Base-by-base conservation (phyloP, 2,888 invertebrate genomes). In the Lordiphosa fenestrarum region DNA sequence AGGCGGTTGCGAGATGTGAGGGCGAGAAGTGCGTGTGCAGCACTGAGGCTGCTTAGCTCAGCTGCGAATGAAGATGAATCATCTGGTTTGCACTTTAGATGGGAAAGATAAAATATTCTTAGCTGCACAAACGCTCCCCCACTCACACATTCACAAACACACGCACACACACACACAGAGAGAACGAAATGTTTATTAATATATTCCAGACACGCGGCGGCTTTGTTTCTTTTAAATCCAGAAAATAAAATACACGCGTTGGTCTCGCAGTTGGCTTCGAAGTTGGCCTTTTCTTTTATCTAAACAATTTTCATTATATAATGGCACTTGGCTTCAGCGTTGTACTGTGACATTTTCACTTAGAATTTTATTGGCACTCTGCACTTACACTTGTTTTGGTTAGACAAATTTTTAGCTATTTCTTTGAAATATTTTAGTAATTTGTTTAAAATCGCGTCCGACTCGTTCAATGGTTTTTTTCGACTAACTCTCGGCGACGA, bases 321-420 rank as follows among this genome's bases (percentile, higher is more conserved):
- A 57, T 39, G 30, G 38, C 57, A 19, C 56, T 56, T 13, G 15
- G 21, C 15, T 23, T 44, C 33, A 38, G 25, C 33, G 33, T 21
- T 41, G 44, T 23, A 57, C 35, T 12, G 33, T 23, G 23, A 33
- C 56, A 57, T 38, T 35, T 9, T 12, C 12, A 12, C 40, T 21
- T 13, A 50, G 15, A 47, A 37, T 36, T 9, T 30, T 30, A 10
- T 30, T 30, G 30, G 38, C 40, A 41, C 39, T 33, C 37, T 55
- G 60, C 77, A 77, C 74, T 81, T 75, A 81, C 82, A 75, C 82
- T 75, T 77, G 74, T 70, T 76, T 65, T 71, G 69, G 9, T 30
- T 30, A 30, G 9, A 30, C 30, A 30, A 30, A 30, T 30, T 30
- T 30, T 30, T 6, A 9, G 30, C 30, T 30, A 30, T 30, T 30